Conservation (phyloP, 2,888 invertebrate species). For the Plagodis pulveraria region DNA sequence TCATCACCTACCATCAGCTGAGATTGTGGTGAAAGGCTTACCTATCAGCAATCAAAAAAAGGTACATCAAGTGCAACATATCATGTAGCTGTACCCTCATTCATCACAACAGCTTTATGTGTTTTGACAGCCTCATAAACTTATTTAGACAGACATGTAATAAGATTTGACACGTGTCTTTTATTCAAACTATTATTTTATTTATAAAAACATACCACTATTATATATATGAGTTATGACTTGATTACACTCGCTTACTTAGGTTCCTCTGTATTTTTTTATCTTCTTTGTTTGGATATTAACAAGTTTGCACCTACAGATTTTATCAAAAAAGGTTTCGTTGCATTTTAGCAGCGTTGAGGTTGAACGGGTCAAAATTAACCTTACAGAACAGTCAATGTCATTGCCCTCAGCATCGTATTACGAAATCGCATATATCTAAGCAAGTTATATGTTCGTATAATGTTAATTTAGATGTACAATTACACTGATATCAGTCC, state of each 20-base stretch:
- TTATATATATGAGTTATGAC: no score
- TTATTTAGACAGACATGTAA: neutral
- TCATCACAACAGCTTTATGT: neutral
- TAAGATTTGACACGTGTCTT: no score
- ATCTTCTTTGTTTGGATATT: neutral
- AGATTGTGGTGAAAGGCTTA: no score
- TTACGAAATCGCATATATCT: slow-evolving; percentile 13
- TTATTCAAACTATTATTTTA: no score
- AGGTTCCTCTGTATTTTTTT: no score
- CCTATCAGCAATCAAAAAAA: no score
- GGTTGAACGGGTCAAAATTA: slow-evolving; percentile 3
- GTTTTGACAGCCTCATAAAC: neutral
- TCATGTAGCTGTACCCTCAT: no score
- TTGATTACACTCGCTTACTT: no score
- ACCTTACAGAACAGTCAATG: slow-evolving; percentile 20
- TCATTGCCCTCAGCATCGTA: slow-evolving; percentile 26
- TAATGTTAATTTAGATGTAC: slow-evolving; percentile 48
- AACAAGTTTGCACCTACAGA: neutral
- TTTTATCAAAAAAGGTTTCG: neutral
- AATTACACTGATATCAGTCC: slow-evolving; percentile 60
- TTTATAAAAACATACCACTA: no score
- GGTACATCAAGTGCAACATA: no score
- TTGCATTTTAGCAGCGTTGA: slow-evolving; percentile 2
- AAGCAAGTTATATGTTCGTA: slow-evolving; percentile 15
- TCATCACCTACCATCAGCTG: no score